These are phyloP conservation scores for Shinisaurus crocodilurus DNA, from an alignment of 2,113 vertebrate genomes.

Conservation along the genomic window DNA sequence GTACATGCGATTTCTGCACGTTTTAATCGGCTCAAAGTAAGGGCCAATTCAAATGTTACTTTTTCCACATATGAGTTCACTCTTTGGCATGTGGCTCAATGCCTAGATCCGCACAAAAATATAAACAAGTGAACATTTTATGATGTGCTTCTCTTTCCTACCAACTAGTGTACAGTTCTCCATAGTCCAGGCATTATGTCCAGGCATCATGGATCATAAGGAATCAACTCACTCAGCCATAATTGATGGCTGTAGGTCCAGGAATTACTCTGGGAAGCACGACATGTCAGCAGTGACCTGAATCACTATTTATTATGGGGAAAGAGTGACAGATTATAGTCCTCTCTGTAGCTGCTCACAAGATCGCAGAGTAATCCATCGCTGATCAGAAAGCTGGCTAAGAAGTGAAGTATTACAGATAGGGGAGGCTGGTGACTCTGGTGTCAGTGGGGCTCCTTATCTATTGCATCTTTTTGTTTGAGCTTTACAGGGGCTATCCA, in stretches of 20 bases:
- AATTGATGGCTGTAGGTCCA: background rate
- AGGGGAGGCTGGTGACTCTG: too few relatives aligned
- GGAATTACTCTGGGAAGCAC: background rate
- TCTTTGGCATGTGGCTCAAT: background rate
- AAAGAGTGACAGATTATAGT: background rate
- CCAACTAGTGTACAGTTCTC: background rate
- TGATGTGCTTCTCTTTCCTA: background rate
- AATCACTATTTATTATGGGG: background rate
- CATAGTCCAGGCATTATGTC: too few relatives aligned
- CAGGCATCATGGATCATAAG: too few relatives aligned
- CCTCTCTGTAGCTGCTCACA: background rate
- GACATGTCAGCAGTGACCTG: background rate
- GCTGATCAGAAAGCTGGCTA: background rate
- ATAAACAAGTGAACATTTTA: background rate
- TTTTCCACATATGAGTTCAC: background rate
- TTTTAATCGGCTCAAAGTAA: background rate
- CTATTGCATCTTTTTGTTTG: too few relatives aligned
- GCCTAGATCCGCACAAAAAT: background rate
- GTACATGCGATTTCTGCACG: background rate
- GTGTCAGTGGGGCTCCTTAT: too few relatives aligned
- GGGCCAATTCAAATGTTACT: background rate
- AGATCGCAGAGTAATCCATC: background rate
- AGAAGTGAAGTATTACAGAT: background rate
- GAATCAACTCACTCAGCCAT: background rate
- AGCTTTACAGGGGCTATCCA: too few relatives aligned